These are phyloP conservation scores for Ganaspis brasiliensis DNA, from an alignment of 2,888 invertebrate species.

Conservation along the genomic window DNA sequence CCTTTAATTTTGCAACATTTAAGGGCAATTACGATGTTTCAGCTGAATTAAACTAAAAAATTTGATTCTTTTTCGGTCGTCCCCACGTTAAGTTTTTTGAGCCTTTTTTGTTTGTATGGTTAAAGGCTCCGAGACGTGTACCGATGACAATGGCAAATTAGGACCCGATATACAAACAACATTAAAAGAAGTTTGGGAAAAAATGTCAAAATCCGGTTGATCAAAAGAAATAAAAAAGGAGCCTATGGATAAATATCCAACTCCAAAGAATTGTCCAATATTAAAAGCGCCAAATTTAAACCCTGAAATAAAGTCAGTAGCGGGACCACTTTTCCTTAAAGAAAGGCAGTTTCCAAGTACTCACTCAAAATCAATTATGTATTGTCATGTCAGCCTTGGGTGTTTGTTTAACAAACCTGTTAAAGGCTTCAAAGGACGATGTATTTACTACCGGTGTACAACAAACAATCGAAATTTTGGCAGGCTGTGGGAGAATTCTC, in stretches of 20 bases:
- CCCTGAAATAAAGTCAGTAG: slow-evolving; percentile 42
- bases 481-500: background rate
- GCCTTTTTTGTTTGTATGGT: too few species aligned
- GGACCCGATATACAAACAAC: slow-evolving; percentile 36
- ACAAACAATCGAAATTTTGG: background rate
- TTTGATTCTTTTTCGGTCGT: too few species aligned
- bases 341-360: slow-evolving; percentile 36
- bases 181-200: slow-evolving; percentile 36
- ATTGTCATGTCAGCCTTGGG: slow-evolving; percentile 51
- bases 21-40: too few species aligned
- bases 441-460: background rate
- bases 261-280: slow-evolving; percentile 25
- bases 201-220: slow-evolving; percentile 51
- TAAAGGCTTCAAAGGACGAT: background rate
- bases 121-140: too few species aligned
- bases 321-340: slow-evolving; percentile 20
- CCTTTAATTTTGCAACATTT: too few species aligned
- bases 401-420: background rate
- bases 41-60: too few species aligned
- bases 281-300: slow-evolving; percentile 49
- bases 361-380: slow-evolving; percentile 50
- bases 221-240: slow-evolving; percentile 6
- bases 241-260: slow-evolving; percentile 50
- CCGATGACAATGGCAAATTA: background rate
- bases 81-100: too few species aligned